These are phyloP conservation scores for Porites rus DNA, from an alignment of 92 coral and sea anemone species.

Conservation along the genomic window DNA sequence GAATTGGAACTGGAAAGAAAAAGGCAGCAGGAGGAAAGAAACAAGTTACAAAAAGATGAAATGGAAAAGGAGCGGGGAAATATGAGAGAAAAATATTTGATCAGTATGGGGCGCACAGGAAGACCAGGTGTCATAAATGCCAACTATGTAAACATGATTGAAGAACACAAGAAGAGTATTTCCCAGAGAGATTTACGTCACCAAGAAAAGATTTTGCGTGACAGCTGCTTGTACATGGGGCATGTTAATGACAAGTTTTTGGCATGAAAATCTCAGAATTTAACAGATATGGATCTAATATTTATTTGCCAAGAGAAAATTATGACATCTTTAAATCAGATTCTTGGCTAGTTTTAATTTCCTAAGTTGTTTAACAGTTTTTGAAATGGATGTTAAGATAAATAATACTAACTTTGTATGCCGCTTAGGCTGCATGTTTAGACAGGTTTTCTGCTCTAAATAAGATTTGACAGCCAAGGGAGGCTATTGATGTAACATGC, in stretches of 20 bases:
- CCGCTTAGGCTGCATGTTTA: too few species aligned
- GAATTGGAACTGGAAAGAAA: constrained; percentile 62
- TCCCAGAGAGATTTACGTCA: constrained; percentile 91
- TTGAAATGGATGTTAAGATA: too few species aligned
- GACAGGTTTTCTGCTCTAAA: too few species aligned
- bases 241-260: constrained; percentile 87
- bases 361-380: too few species aligned
- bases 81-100: constrained; percentile 78
- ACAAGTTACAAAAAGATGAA: constrained; percentile 56
- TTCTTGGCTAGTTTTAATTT: too few species aligned
- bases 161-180: constrained; percentile 78
- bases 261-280: constrained; percentile 43
- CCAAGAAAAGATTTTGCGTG: constrained; percentile 87
- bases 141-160: constrained; percentile 89
- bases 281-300: background rate
- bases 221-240: constrained; percentile 92
- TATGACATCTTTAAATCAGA: too few species aligned
- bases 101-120: constrained; percentile 91
- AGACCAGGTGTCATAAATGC: constrained; percentile 75
- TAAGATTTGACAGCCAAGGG: too few species aligned
- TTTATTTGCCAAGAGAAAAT: background rate
- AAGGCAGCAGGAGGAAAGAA: constrained; percentile 56
- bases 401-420: too few species aligned
- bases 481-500: too few species aligned
- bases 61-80: constrained; percentile 71